phyloP scores from a whole-genome alignment of 2,888 invertebrate genomes.

The Ochropleura leucogaster region DNA sequence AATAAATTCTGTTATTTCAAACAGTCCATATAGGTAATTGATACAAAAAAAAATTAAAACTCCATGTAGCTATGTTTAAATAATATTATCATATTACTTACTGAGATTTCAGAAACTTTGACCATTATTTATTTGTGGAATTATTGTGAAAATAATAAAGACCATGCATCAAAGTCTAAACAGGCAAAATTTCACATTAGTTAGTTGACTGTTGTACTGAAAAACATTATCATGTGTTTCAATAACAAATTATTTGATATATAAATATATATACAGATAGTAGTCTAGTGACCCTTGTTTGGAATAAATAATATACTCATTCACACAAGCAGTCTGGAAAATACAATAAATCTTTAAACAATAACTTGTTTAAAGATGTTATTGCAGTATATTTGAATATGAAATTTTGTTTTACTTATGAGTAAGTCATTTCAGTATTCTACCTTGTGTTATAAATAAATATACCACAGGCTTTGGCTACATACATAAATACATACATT shows the following conservation, averaged over 20 bases:
- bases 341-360: not conserved
- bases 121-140: no score
- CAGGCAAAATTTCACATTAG: not conserved
- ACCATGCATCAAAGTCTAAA: not conserved
- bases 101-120: no score
- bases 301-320: not conserved
- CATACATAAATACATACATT: not conserved
- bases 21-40: no score
- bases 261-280: not conserved
- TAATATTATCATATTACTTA: no score
- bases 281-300: not conserved
- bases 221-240: not conserved
- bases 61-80: no score
- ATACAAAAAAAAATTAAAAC: no score
- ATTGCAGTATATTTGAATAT: not conserved
- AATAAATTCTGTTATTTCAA: no score
- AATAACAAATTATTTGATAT: not conserved
- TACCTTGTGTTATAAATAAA: not conserved
- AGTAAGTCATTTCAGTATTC: slow-evolving; percentile 1
- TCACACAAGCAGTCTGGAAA: slow-evolving; percentile 9
- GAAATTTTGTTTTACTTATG: not conserved
- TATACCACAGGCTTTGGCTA: not conserved
- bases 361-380: not conserved
- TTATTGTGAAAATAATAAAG: no score
- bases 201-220: not conserved